phyloP scores from a whole-genome alignment of 2,888 invertebrate genomes.

The Mamestra brassicae region DNA sequence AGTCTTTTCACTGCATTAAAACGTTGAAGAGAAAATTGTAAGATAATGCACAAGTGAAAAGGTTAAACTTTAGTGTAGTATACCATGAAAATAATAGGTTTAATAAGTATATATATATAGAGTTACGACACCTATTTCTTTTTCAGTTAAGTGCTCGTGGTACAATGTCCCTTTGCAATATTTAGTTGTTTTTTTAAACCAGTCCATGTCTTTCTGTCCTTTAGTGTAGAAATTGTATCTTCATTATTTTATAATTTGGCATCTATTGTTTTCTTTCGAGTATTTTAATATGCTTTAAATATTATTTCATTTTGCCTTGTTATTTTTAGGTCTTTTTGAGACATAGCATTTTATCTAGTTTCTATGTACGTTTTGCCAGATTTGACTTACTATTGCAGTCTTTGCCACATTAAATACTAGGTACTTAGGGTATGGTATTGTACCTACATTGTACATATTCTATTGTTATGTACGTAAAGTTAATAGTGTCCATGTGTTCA shows the following conservation, averaged over 20 bases:
- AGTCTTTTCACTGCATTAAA: conserved; percentile 84
- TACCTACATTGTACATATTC: conserved; percentile 73
- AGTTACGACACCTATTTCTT: conserved; percentile 80
- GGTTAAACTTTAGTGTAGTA: conserved; percentile 86
- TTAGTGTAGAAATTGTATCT: conserved; percentile 53
- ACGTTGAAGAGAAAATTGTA: conserved; percentile 56
- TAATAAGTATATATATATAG: conserved; percentile 81
- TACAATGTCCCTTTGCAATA: conserved; percentile 77
- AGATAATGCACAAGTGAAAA: conserved; percentile 80
- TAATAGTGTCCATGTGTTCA: conserved; percentile 79
- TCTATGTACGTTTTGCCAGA: conserved; percentile 76
- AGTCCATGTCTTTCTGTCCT: conserved; percentile 66
- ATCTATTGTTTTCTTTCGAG: conserved; percentile 70
- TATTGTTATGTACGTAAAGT: conserved; percentile 75
- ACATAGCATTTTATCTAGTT: conserved; percentile 77
- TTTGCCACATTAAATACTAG: conserved; percentile 80
- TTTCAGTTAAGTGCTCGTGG: conserved; percentile 79
- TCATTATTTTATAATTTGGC: conserved; percentile 68
- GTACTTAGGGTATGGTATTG: conserved; percentile 69
- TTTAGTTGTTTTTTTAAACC: conserved; percentile 60
- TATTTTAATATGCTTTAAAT: conserved; percentile 71
- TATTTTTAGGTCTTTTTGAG: conserved; percentile 77
- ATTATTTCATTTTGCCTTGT: conserved; percentile 71
- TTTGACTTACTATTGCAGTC: conserved; percentile 76
- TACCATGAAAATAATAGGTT: conserved; percentile 84